A percentile compares a stretch with the other conserved stretches of the same genome.
phyloP scores from a whole-genome alignment of 2,797 vertebrate genomes.

The Halcyon badia region DNA sequence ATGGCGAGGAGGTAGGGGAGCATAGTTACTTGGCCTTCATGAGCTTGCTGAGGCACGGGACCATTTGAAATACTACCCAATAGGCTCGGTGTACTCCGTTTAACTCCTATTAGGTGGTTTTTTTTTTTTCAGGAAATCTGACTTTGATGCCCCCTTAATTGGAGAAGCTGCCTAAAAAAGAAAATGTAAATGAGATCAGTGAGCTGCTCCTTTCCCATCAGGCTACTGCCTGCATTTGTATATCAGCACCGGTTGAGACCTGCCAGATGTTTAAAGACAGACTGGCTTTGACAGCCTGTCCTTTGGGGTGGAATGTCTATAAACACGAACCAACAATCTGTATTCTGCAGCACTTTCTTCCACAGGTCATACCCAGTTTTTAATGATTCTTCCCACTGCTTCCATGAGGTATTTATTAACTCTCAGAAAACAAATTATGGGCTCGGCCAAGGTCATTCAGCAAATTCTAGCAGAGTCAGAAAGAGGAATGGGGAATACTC shows the following conservation, averaged over 20 bases:
- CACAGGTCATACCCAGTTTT: background rate
- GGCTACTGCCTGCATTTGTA: background rate
- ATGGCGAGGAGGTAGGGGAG: background rate
- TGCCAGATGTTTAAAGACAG: background rate
- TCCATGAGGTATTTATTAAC: slow-evolving; percentile 36
- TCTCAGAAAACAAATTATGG: background rate
- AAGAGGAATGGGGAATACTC: background rate
- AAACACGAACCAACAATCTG: rapidly evolving
- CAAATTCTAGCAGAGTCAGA: background rate
- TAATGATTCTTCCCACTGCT: background rate
- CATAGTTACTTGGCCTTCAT: background rate
- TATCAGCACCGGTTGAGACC: background rate
- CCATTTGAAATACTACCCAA: background rate
- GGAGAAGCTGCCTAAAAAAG: background rate
- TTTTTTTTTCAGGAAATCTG: background rate
- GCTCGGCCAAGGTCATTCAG: slow-evolving; percentile 34
- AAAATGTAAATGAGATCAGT: background rate
- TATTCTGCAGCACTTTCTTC: background rate
- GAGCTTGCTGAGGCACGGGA: background rate
- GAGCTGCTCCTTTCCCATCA: background rate
- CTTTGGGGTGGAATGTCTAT: background rate
- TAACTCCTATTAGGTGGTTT: background rate
- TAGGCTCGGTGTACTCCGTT: rapidly evolving
- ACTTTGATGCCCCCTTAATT: background rate
- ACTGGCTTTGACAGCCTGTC: background rate